These are phyloP conservation scores for Digitonthophagus gazella DNA, from an alignment of 2,888 invertebrate species.

Conservation along the genomic window DNA sequence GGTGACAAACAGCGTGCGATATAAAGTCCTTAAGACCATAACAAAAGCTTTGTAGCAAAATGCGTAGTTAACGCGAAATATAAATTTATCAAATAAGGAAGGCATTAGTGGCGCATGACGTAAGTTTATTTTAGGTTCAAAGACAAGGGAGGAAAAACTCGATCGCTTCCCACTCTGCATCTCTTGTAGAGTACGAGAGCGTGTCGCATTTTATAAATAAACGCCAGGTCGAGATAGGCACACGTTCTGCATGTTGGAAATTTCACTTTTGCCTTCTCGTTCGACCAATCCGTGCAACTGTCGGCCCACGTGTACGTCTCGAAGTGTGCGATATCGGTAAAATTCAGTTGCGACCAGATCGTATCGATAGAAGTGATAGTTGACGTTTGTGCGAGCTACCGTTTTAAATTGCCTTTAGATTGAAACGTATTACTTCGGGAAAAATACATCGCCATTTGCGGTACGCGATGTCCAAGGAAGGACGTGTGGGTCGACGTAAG, in stretches of 20 bases:
- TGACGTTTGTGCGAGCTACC: neutral
- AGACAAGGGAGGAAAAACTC: neutral
- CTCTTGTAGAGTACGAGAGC: neutral
- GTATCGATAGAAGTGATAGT: neutral
- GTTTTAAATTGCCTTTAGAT: neutral
- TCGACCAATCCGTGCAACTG: neutral
- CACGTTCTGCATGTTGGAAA: neutral
- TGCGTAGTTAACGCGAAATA: neutral
- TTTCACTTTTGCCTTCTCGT: neutral
- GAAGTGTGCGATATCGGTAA: neutral
- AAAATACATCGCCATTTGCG: neutral
- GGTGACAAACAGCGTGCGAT: neutral
- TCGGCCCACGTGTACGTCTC: neutral
- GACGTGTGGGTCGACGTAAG: neutral
- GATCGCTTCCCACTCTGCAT: neutral
- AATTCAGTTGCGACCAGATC: neutral
- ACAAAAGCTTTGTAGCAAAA: neutral
- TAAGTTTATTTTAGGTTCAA: neutral
- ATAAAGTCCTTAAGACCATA: neutral
- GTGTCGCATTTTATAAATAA: neutral
- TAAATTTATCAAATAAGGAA: neutral
- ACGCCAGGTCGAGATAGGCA: neutral
- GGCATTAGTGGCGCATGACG: neutral
- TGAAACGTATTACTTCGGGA: too few relatives aligned
- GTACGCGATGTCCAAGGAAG: neutral